A percentile compares a stretch with the other conserved stretches of the same genome.
phyloP scores from a whole-genome alignment of 2,797 vertebrate genomes.

The Macropus fuliginosus region DNA sequence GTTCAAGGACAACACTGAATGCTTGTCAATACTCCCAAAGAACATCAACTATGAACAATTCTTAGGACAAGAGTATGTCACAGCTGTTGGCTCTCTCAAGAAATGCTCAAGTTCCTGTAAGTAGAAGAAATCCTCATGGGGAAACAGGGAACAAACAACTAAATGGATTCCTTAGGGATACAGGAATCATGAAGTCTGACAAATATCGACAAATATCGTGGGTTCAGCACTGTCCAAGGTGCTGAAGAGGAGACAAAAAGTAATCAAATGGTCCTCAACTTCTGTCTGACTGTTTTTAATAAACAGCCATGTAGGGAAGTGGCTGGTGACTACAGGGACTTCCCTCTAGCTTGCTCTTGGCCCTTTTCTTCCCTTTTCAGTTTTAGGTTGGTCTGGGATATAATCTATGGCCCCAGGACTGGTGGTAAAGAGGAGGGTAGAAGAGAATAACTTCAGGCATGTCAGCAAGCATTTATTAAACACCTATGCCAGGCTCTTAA shows the following conservation, averaged over 20 bases:
- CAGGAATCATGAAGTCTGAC: not conserved
- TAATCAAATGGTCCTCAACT: accelerated
- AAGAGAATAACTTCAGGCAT: not conserved
- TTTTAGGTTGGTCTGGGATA: not conserved
- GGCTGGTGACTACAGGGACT: not conserved
- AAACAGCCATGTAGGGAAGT: not conserved
- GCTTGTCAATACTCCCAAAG: conserved; percentile 84
- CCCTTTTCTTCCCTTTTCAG: not conserved
- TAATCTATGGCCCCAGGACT: not conserved
- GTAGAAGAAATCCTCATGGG: not conserved
- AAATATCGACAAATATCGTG: not conserved
- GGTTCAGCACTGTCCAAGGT: not conserved
- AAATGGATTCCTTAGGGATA: not conserved
- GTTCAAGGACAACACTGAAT: conserved; percentile 94
- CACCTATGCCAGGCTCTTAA: too few species aligned
- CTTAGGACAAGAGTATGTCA: conserved; percentile 85
- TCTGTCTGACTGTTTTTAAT: not conserved
- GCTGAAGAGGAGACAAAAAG: not conserved
- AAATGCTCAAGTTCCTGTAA: conserved; percentile 86
- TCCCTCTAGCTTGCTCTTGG: not conserved
- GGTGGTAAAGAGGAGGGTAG: not conserved
- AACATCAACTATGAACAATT: conserved; percentile 79
- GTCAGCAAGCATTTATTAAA: not conserved
- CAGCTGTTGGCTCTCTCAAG: conserved; percentile 84
- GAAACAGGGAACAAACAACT: not conserved